These are phyloP conservation scores for Sebastes oblongus DNA, from an alignment of 2,797 vertebrate species.

Conservation along the genomic window DNA sequence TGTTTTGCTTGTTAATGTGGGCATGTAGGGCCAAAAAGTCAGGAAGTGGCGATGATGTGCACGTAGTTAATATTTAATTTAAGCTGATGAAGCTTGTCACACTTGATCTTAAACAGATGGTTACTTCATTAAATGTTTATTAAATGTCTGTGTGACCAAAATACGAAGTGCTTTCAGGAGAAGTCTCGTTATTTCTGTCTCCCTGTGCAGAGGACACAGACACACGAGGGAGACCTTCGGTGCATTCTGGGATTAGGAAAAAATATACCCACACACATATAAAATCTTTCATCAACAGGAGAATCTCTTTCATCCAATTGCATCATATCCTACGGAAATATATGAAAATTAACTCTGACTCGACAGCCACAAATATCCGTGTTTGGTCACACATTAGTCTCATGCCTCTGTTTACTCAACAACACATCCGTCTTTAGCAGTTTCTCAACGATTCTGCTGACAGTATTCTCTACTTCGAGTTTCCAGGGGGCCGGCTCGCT, in stretches of 20 bases:
- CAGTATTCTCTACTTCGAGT: constrained; percentile 43
- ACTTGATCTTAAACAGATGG: constrained; percentile 24
- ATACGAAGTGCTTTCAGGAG: neutral
- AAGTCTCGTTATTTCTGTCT: neutral
- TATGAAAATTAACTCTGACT: constrained; percentile 43
- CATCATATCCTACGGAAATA: constrained; percentile 51
- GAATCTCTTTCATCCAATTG: constrained; percentile 61
- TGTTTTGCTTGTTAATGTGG: neutral
- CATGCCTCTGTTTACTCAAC: constrained; percentile 43
- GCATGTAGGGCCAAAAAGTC: neutral
- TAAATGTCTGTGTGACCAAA: constrained; percentile 6
- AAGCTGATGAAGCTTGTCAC: constrained; percentile 15
- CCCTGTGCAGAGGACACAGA: neutral
- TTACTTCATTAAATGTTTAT: constrained; percentile 11
- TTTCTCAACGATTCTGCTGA: constrained; percentile 65
- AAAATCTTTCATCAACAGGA: constrained; percentile 47
- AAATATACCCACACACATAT: neutral
- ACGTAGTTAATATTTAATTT: neutral
- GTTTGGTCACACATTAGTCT: constrained; percentile 51
- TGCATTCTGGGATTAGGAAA: constrained; percentile 8
- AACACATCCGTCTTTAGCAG: constrained; percentile 57
- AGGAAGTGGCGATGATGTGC: neutral
- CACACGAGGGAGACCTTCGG: neutral
- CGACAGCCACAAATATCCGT: constrained; percentile 38
- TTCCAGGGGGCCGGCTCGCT: constrained; percentile 42